A percentile compares a stretch with the other conserved stretches of the same genome.
Evolutionary conservation across 2,113 vertebrate species (phyloP).

Genomic region (Thamnophis sirtalis): DNA sequence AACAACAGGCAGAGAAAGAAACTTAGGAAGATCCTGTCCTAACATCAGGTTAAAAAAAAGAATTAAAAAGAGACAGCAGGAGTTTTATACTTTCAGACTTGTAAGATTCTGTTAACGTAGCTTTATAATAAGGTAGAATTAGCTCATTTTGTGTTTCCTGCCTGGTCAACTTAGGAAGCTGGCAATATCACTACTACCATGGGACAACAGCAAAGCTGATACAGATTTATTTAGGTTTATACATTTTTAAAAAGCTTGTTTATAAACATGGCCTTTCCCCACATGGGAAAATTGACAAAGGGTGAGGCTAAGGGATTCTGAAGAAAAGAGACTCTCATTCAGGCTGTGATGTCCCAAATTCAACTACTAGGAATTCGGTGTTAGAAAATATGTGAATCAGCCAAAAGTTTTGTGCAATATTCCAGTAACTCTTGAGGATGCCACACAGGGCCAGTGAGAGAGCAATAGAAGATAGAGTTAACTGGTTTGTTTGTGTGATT

Average conservation of each 20-base stretch:
- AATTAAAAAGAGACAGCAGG: too few species aligned
- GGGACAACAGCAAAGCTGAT: neutral
- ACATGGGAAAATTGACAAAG: neutral
- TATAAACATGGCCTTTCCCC: neutral
- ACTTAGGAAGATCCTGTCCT: too few species aligned
- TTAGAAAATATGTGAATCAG: neutral
- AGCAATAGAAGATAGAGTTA: neutral
- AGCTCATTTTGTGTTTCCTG: neutral
- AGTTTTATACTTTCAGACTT: too few species aligned
- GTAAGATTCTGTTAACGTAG: neutral
- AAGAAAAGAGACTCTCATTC: neutral
- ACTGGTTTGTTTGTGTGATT: neutral
- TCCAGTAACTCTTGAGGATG: neutral
- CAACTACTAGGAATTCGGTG: neutral
- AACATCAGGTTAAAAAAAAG: too few species aligned
- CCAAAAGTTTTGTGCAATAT: neutral
- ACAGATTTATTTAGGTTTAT: neutral
- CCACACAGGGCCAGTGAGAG: neutral
- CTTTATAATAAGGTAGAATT: neutral
- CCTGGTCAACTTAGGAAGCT: neutral
- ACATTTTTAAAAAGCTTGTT: neutral
- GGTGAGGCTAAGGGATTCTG: neutral
- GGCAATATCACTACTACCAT: neutral
- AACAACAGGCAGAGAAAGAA: too few species aligned
- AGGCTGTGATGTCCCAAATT: neutral